Percentiles rank a stretch among this genome's conserved stretches.
Conservation (phyloP, 2,113 vertebrate species). For the Planiliza haematocheilus region DNA sequence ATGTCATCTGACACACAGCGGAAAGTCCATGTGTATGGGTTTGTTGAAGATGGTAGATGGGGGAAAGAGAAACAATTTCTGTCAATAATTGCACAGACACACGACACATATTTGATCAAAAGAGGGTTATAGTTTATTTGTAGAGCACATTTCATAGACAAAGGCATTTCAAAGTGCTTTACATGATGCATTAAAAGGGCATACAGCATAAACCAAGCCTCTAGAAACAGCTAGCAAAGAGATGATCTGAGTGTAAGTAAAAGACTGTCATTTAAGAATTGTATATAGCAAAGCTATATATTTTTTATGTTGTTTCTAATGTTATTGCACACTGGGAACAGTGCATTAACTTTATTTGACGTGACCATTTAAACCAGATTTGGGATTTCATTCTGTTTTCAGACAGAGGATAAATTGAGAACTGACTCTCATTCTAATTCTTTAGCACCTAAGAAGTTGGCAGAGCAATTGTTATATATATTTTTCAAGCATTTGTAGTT, state of each 20-base stretch:
- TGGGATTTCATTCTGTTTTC: too few species aligned
- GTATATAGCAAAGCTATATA: too few species aligned
- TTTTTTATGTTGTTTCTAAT: too few species aligned
- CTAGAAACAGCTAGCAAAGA: neutral
- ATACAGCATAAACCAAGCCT: neutral
- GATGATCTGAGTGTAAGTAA: too few species aligned
- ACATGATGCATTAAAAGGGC: neutral
- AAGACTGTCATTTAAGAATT: too few species aligned
- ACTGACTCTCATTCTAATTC: neutral
- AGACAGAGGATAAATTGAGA: too few species aligned
- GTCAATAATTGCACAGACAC: conserved; percentile 30
- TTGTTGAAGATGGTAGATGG: neutral
- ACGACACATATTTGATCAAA: conserved; percentile 8
- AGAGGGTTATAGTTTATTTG: neutral
- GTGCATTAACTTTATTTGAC: too few species aligned
- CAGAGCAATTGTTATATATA: neutral
- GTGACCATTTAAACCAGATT: too few species aligned
- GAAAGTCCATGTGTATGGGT: conserved; percentile 22
- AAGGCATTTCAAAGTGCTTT: conserved; percentile 6
- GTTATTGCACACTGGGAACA: too few species aligned
- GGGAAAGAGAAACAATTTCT: conserved; percentile 17
- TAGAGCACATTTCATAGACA: conserved; percentile 4
- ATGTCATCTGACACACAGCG: conserved; percentile 77
- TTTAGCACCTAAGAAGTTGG: neutral
- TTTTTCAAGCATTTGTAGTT: neutral